Conservation (phyloP, 2,888 invertebrate genomes). For the Lamproptera curius region DNA sequence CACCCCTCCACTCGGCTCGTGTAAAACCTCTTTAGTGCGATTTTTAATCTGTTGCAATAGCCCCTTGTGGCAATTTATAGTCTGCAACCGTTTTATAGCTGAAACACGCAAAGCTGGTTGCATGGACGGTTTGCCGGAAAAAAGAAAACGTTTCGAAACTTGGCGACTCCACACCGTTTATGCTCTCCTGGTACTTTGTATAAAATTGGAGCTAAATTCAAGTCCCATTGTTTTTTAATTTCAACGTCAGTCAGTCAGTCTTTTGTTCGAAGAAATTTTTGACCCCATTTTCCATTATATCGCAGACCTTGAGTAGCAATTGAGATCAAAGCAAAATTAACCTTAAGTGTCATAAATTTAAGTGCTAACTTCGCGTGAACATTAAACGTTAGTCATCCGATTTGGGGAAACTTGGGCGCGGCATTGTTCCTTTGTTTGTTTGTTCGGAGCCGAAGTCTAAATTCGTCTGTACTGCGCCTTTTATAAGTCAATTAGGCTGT, state of each 20-base stretch:
- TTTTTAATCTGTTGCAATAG: conserved; percentile 3
- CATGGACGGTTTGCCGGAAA: not conserved
- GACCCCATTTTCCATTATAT: conserved; percentile 5
- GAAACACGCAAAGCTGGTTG: not conserved
- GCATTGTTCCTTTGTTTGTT: conserved; percentile 6
- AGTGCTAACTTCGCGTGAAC: not conserved
- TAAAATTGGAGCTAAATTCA: not conserved
- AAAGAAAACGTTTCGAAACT: not conserved
- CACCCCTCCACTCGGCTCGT: not conserved
- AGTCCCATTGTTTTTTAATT: not conserved
- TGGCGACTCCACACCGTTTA: not conserved
- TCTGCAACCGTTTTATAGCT: not conserved
- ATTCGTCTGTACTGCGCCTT: conserved; percentile 2
- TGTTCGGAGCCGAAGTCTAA: conserved; percentile 1
- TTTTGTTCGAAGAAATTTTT: conserved; percentile 8
- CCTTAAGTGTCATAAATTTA: not conserved
- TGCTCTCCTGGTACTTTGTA: not conserved
- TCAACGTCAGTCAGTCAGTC: not conserved
- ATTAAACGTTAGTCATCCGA: not conserved
- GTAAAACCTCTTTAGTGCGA: conserved; percentile 11
- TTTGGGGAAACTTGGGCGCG: conserved; percentile 1
- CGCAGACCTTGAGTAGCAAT: not conserved
- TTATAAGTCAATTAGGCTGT: conserved; percentile 11
- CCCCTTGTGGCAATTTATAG: not conserved
- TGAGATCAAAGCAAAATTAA: not conserved